phyloP scores from a whole-genome alignment of 2,888 invertebrate genomes.

The Amorpha juglandis region DNA sequence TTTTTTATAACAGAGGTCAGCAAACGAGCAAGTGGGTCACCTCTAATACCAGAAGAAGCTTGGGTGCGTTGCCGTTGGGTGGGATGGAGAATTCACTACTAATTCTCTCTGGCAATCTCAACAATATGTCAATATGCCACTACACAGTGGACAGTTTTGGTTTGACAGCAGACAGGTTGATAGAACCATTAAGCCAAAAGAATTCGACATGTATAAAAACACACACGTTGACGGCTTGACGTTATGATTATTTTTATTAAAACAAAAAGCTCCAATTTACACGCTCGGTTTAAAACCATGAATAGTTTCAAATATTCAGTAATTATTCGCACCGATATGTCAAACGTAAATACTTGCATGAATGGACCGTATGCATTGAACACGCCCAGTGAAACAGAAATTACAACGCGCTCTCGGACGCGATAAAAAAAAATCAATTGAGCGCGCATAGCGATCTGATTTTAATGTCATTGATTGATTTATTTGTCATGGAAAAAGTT shows the following conservation, averaged over 20 bases:
- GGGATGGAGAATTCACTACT: too few species aligned
- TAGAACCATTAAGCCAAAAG: too few species aligned
- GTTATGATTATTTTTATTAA: background rate
- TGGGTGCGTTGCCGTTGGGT: too few species aligned
- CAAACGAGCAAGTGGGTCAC: too few species aligned
- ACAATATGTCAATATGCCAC: too few species aligned
- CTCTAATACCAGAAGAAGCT: too few species aligned
- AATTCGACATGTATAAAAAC: too few species aligned
- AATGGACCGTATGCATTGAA: background rate
- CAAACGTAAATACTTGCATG: slow-evolving; percentile 6
- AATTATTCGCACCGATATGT: slow-evolving; percentile 3
- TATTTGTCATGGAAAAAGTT: background rate
- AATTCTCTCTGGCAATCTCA: too few species aligned
- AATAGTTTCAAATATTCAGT: slow-evolving; percentile 15
- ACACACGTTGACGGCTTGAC: too few species aligned
- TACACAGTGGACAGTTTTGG: too few species aligned
- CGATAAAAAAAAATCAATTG: slow-evolving; percentile 23
- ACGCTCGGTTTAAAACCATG: background rate
- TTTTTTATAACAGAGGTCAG: too few species aligned
- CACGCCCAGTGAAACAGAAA: background rate
- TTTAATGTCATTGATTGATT: slow-evolving; percentile 16
- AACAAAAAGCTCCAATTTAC: background rate
- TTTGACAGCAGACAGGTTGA: too few species aligned
- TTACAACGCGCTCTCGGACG: background rate
- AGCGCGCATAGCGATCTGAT: slow-evolving; percentile 14